phyloP scores from a whole-genome alignment of 1,140 invertebrate genomes.

The Drosophila truncata region DNA sequence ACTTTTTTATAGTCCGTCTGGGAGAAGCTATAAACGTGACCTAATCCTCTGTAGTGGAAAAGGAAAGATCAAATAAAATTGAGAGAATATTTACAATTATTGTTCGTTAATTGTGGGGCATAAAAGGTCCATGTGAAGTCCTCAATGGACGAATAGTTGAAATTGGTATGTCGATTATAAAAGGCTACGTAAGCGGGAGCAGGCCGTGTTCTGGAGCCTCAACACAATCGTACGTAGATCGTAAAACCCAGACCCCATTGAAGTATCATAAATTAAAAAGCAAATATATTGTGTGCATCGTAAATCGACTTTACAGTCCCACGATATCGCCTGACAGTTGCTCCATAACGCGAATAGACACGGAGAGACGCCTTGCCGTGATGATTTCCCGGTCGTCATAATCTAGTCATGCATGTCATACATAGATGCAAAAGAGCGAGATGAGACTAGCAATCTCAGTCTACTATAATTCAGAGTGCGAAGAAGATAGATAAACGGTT shows the following conservation, averaged over 20 bases:
- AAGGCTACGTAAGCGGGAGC: not conserved
- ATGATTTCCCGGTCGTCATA: not conserved
- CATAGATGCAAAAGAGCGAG: not conserved
- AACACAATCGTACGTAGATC: conserved; percentile 11
- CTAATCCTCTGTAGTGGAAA: conserved; percentile 12
- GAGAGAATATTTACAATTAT: conserved; percentile 37
- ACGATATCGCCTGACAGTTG: conserved; percentile 27
- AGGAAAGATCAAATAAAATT: conserved; percentile 40
- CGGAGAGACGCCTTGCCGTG: not conserved
- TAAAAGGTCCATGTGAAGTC: conserved; percentile 12
- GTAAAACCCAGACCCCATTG: conserved; percentile 39
- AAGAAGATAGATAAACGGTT: not conserved
- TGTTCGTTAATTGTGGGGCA: conserved; percentile 11
- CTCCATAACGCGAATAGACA: conserved; percentile 5
- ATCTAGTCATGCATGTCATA: conserved; percentile 6
- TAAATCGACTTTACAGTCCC: conserved; percentile 40
- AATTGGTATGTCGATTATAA: conserved; percentile 5
- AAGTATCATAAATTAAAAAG: conserved; percentile 36
- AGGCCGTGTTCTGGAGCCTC: conserved; percentile 5
- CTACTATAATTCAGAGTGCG: not conserved
- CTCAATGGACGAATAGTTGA: not conserved
- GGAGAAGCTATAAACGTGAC: conserved; percentile 22
- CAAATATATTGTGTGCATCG: conserved; percentile 27
- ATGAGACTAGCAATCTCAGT: not conserved
- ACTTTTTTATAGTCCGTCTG: conserved; percentile 38